Percentiles rank a stretch among this genome's conserved stretches.
These are phyloP conservation scores for Ascaphus truei DNA, from an alignment of 2,113 vertebrate species.

Conservation along the genomic window DNA sequence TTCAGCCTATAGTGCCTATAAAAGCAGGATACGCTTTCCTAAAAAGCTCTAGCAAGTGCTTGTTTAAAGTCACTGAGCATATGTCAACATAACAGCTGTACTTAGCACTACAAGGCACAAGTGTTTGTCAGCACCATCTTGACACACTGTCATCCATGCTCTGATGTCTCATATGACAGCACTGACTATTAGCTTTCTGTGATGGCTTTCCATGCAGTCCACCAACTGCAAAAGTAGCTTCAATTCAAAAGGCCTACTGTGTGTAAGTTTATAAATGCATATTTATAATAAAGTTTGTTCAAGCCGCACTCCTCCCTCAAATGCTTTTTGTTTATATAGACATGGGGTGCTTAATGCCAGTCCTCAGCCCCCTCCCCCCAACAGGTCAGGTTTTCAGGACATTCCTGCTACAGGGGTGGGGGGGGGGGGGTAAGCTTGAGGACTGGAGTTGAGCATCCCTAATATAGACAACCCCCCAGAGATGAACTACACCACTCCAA, in stretches of 20 bases:
- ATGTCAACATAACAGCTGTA: neutral
- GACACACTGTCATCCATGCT: neutral
- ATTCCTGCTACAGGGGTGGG: no score
- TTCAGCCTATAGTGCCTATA: neutral
- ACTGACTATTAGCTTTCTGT: neutral
- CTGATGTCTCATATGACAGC: neutral
- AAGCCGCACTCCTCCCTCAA: no score
- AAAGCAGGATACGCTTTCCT: neutral
- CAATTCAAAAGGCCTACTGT: neutral
- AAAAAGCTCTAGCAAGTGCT: neutral
- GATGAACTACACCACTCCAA: no score
- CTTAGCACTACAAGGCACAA: neutral
- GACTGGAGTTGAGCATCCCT: no score
- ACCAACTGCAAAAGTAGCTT: neutral
- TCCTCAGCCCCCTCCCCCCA: no score
- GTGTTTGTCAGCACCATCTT: neutral
- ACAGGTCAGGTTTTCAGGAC: no score
- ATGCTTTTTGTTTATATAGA: no score
- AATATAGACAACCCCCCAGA: no score
- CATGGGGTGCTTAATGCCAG: no score
- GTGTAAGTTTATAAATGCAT: neutral
- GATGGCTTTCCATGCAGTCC: neutral
- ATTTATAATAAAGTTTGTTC: neutral
- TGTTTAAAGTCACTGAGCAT: neutral
- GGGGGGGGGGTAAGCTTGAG: no score